These are phyloP conservation scores for Leptestheria dahalacensis DNA, from an alignment of 1,140 invertebrate species.

Conservation along the genomic window DNA sequence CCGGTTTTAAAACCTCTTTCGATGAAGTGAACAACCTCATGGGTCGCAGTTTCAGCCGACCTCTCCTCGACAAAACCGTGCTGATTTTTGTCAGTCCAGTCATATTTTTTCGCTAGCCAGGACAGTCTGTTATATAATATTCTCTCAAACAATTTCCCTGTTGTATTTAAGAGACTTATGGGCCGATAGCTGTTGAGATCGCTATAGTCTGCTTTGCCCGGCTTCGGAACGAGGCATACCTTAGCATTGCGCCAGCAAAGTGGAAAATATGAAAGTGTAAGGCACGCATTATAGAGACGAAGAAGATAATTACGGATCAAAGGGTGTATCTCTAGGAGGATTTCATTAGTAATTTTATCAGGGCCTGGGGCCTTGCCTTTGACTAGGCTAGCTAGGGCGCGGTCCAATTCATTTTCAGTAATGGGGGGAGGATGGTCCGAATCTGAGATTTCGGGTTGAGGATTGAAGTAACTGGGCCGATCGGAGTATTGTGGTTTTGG, in stretches of 20 bases:
- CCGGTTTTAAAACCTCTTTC: constrained; percentile 18
- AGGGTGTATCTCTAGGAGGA: constrained; percentile 25
- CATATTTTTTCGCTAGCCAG: background rate
- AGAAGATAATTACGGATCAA: constrained; percentile 21
- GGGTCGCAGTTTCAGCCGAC: constrained; percentile 3
- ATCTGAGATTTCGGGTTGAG: background rate
- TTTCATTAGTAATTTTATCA: constrained; percentile 23
- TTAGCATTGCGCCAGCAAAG: constrained; percentile 16
- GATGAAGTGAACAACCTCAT: background rate
- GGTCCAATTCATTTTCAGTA: background rate
- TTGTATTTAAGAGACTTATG: background rate
- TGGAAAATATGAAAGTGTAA: constrained; percentile 15
- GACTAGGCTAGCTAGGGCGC: background rate
- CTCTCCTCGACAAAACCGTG: background rate
- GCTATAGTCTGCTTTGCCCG: background rate
- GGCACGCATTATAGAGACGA: constrained; percentile 20
- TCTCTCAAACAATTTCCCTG: background rate
- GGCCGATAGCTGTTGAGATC: background rate
- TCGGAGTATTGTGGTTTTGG: no score
- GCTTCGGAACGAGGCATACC: background rate
- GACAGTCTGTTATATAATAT: background rate
- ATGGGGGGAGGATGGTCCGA: background rate
- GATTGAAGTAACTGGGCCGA: no score
- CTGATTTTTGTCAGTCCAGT: background rate
- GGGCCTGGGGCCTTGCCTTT: constrained; percentile 24